phyloP scores from a whole-genome alignment of 2,888 invertebrate genomes.

The Dolomedes plantarius region DNA sequence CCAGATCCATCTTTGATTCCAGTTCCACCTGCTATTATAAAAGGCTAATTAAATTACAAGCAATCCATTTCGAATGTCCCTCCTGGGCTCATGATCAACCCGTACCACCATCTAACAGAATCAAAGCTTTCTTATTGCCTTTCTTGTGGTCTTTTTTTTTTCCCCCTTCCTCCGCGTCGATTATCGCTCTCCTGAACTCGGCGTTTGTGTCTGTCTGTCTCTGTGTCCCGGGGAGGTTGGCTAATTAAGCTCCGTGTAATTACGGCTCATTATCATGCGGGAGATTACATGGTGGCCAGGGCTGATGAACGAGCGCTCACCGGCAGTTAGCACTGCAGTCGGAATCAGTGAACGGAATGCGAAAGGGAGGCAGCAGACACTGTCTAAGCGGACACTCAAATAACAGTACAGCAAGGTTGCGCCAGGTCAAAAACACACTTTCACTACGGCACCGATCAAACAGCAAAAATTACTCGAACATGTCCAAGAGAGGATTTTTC shows the following conservation, averaged over 20 bases:
- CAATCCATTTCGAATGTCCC: constrained; percentile 68
- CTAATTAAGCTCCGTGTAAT: constrained; percentile 70
- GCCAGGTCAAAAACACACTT: background rate
- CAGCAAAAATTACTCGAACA: too few relatives aligned
- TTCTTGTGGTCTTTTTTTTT: constrained; percentile 24
- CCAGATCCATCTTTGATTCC: constrained; percentile 63
- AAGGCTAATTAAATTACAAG: constrained; percentile 72
- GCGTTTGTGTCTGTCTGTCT: constrained; percentile 53
- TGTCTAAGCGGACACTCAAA: background rate
- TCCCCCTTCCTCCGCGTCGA: constrained; percentile 30
- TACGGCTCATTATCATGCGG: constrained; percentile 66
- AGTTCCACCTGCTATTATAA: constrained; percentile 68
- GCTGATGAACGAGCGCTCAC: constrained; percentile 45
- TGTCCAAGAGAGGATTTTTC: too few relatives aligned
- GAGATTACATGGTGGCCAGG: constrained; percentile 65
- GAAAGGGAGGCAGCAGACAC: background rate
- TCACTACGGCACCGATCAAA: too few relatives aligned
- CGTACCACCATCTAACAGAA: constrained; percentile 38
- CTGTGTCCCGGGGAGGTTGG: constrained; percentile 62
- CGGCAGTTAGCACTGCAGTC: background rate
- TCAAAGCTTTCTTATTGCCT: constrained; percentile 41
- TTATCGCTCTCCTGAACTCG: constrained; percentile 45
- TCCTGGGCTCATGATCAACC: constrained; percentile 57
- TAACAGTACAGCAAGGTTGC: background rate
- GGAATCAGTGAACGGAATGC: background rate